phyloP scores from a whole-genome alignment of 1,140 invertebrate genomes.

The Yoshiicerus persimilis region DNA sequence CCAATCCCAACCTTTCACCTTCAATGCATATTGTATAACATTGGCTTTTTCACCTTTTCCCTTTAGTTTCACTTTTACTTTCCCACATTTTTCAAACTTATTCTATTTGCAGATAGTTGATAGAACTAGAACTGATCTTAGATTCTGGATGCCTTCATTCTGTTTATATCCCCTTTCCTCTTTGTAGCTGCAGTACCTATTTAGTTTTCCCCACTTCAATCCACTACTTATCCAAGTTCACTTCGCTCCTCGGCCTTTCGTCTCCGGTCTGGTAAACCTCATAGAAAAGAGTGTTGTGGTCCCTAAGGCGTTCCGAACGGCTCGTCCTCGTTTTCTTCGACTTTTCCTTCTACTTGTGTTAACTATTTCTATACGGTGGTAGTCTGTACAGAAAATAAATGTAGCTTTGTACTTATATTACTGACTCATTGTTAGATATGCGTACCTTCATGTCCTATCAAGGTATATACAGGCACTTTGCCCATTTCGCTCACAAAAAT shows the following conservation, averaged over 20 bases:
- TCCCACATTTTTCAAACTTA: background rate
- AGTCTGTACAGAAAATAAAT: background rate
- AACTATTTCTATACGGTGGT: background rate
- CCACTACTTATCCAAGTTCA: background rate
- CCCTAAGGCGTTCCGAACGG: background rate
- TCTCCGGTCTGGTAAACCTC: background rate
- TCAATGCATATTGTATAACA: slow-evolving; percentile 26
- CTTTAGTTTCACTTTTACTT: background rate
- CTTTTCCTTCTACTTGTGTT: background rate
- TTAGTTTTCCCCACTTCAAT: background rate
- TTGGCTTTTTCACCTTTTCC: background rate
- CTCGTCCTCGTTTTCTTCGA: background rate
- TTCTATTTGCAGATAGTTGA: too few relatives aligned
- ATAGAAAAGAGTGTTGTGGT: background rate
- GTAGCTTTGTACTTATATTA: background rate
- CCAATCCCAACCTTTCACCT: background rate
- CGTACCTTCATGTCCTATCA: background rate
- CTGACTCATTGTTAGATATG: too few relatives aligned
- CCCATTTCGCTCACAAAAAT: background rate
- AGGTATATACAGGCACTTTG: background rate
- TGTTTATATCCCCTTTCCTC: background rate
- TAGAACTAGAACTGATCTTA: too few relatives aligned
- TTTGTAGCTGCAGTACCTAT: background rate
- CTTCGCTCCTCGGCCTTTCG: background rate
- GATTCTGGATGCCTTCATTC: too few relatives aligned